Base-by-base conservation (phyloP, 2,113 vertebrate species). In the Oxyura jamaicensis region DNA sequence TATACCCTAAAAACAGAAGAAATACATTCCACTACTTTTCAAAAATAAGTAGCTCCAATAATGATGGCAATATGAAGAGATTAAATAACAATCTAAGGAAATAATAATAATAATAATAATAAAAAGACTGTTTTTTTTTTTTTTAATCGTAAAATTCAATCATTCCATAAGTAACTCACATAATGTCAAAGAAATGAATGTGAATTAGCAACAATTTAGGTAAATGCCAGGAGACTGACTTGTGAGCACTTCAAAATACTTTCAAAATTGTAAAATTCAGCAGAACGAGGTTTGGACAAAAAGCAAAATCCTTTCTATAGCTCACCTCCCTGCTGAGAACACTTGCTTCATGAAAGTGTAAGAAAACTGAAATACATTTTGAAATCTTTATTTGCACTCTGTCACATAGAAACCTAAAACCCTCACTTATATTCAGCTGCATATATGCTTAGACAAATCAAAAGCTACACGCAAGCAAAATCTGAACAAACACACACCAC, bases 401-500 rank as follows among this genome's bases (percentile, higher is more conserved):
- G 5, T 42, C 52, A 33, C 28, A 41, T 8, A 28, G 7, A 69
- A 86, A 39, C 13, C 11, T n/a, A 5, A 25, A 67, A n/a, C 17
- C 14, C 66, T 72, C 33, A n/a, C 8, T 18, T 52, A 28, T 13
- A 42, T 11, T 31, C 41, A 33, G 8, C 11, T 65, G 5, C 8
- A 14, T 20, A 41, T 2, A 2, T 31, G 21, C 42, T 77, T n/a
- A 36, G 22, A 39, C 8, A 86, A 83, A 74, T 42, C 33, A 52
- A 35, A 68, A 0, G 2, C 66, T 59, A n/a, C 11, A 65, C 26
- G 20, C 13, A 79, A 65, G 16, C 6, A 39, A 78, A 63, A 71
- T n/a, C 6, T 1, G 2, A 84, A 68, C 22, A 52, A 25, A 52
- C 20, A 52, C 3, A 22, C 0, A 0, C 0, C 50, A 13, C 0